Base-by-base conservation (phyloP, 2,113 vertebrate genomes). In the Maylandia zebra region DNA sequence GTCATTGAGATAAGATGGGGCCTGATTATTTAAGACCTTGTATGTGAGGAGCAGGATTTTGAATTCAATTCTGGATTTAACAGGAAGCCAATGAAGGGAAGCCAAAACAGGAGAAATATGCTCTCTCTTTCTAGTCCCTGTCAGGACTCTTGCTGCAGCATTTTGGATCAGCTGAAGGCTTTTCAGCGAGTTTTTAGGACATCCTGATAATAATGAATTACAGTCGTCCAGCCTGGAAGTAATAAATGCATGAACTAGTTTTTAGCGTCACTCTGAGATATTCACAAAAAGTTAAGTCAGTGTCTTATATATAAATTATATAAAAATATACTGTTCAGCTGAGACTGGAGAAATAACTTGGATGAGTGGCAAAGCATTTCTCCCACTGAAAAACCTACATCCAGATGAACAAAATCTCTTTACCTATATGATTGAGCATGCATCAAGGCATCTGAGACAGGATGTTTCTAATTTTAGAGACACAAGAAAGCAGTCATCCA, bases 111-210 rank as follows among this genome's bases (percentile, higher is more conserved):
- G 52, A 22, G 19, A 53, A 22, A 22, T 0, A 0, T 53, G 52
- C 52, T 22, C 52, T 50, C 17, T 53, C n/a, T 53, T 22, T 53
- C 52, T 22, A 53, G 52, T 53, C n/a, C n/a, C 52, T 53, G 10
- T 53, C 52, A 53, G 52, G 0, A 53, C 10, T 22, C 10, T 53
- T 53, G 10, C 19, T 53, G 52, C 5, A 53, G 10, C 52, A 53
- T 53, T 53, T 53, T 53, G 52, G n/a, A 53, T 53, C 2, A 53
- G 0, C 19, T 53, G 19, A 7, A 48, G 43, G 3, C 9, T n/a
- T 22, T 52, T 53, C 19, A 11, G 52, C 0, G 19, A 22, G 52
- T 11, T 53, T 22, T 53, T 53, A 0, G 19, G 5, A 53, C 19
- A 0, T 53, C 52, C 19, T 53, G 5, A 53, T 53, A 53, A 53